These are phyloP conservation scores for Dorcus hopei DNA, from an alignment of 2,888 invertebrate genomes.

Conservation along the genomic window DNA sequence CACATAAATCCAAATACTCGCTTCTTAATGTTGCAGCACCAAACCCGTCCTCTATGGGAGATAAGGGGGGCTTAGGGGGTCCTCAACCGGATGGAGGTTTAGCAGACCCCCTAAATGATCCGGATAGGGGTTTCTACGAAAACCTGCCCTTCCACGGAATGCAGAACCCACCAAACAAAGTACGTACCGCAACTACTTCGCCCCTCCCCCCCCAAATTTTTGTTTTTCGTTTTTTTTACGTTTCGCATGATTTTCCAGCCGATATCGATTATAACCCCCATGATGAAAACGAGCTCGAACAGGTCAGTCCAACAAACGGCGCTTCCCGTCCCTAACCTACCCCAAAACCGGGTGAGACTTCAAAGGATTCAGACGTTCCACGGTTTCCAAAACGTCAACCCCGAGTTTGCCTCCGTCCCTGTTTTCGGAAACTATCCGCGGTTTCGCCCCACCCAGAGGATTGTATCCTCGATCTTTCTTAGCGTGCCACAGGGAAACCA, in stretches of 20 bases:
- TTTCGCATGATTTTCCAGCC: constrained; percentile 50
- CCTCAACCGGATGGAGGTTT: constrained; percentile 49
- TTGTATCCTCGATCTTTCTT: too few species aligned
- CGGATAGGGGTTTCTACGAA: constrained; percentile 85
- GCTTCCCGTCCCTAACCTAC: neutral
- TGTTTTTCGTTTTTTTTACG: constrained; percentile 32
- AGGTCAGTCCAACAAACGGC: constrained; percentile 14
- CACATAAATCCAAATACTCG: too few species aligned
- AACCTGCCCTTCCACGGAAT: constrained; percentile 94
- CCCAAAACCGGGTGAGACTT: constrained; percentile 21
- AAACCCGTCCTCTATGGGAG: constrained; percentile 53
- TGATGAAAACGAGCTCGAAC: constrained; percentile 37
- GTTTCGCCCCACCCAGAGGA: too few species aligned
- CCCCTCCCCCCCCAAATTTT: constrained; percentile 11
- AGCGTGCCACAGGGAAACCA: neutral
- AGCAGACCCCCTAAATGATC: constrained; percentile 70
- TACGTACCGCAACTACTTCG: constrained; percentile 47
- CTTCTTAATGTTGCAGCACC: constrained; percentile 43
- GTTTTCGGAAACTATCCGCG: too few species aligned
- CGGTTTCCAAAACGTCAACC: constrained; percentile 36
- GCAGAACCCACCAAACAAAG: constrained; percentile 92
- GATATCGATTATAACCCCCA: constrained; percentile 60
- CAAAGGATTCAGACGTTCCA: constrained; percentile 47
- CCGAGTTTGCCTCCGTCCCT: too few species aligned
- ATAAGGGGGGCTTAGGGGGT: constrained; percentile 51